Percentiles rank a stretch among this genome's conserved stretches.
These are phyloP conservation scores for Heteronetta atricapilla DNA, from an alignment of 2,113 vertebrate genomes.

Conservation along the genomic window DNA sequence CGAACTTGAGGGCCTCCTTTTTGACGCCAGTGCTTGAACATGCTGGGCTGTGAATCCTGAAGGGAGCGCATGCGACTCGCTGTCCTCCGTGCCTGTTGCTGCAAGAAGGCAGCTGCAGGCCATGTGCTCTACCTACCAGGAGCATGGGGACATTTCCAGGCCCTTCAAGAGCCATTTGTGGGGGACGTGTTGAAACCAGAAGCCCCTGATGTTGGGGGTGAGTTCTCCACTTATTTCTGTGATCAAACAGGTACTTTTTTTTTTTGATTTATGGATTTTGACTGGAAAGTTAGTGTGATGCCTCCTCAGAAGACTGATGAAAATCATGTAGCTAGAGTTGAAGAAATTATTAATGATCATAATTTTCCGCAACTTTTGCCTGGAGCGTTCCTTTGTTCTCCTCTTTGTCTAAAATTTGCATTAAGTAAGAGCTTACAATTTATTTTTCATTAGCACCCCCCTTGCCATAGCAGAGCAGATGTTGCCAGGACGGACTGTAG, in stretches of 20 bases:
- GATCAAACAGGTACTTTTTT: neutral
- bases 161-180: neutral
- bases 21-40: neutral
- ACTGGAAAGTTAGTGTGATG: neutral
- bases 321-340: neutral
- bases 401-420: constrained; percentile 14
- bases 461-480: neutral
- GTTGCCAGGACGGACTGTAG: neutral
- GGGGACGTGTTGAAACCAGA: fast-evolving
- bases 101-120: neutral
- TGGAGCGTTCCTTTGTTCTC: constrained; percentile 49
- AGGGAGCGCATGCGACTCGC: neutral
- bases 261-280: neutral
- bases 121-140: neutral
- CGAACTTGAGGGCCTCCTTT: fast-evolving
- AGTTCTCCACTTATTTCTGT: neutral
- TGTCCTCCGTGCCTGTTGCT: fast-evolving
- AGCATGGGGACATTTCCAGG: neutral
- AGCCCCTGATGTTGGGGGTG: neutral
- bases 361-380: constrained; percentile 42
- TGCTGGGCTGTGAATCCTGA: fast-evolving
- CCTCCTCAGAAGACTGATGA: constrained; percentile 11
- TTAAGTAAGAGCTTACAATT: constrained; percentile 38
- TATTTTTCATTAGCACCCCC: neutral
- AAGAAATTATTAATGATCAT: neutral